These are phyloP conservation scores for Pongo pygmaeus DNA, from an alignment of 2,113 vertebrate genomes.

Conservation along the genomic window DNA sequence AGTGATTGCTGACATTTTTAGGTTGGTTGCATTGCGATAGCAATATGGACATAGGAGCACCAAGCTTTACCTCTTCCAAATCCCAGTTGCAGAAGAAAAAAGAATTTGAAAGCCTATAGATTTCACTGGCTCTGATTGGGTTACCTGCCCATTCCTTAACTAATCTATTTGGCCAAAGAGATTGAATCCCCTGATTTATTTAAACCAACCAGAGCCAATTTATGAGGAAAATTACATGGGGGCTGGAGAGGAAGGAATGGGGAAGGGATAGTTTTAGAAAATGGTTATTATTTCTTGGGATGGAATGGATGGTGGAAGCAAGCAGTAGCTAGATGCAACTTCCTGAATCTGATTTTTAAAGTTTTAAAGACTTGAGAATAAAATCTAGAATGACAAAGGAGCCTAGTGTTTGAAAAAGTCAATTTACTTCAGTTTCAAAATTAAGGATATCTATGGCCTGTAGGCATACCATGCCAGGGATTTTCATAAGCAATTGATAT, in stretches of 20 bases:
- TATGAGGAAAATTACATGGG: not conserved
- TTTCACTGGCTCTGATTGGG: not conserved
- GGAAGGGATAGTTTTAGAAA: not conserved
- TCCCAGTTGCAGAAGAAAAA: not conserved
- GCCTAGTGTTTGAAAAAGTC: not conserved
- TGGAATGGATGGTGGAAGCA: not conserved
- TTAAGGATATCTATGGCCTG: not conserved
- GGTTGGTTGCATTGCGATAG: not conserved
- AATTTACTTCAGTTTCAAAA: constrained; percentile 8
- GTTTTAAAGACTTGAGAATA: not conserved
- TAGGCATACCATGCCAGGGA: not conserved
- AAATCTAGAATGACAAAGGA: not conserved
- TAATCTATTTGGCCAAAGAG: not conserved
- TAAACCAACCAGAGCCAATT: not conserved
- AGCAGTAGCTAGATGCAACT: not conserved
- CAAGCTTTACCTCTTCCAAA: not conserved
- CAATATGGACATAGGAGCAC: not conserved
- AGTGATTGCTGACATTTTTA: not conserved
- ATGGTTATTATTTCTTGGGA: not conserved
- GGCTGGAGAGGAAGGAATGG: not conserved
- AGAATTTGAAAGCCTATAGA: not conserved
- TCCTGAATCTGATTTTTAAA: not conserved
- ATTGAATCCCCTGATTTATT: not conserved
- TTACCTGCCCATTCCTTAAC: not conserved
- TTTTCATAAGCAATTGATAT: not conserved